Evolutionary conservation across 2,113 vertebrate genomes (phyloP), one percentile per base, ranked within the genome.

Genomic region (Plecturocebus donacophilus): DNA sequence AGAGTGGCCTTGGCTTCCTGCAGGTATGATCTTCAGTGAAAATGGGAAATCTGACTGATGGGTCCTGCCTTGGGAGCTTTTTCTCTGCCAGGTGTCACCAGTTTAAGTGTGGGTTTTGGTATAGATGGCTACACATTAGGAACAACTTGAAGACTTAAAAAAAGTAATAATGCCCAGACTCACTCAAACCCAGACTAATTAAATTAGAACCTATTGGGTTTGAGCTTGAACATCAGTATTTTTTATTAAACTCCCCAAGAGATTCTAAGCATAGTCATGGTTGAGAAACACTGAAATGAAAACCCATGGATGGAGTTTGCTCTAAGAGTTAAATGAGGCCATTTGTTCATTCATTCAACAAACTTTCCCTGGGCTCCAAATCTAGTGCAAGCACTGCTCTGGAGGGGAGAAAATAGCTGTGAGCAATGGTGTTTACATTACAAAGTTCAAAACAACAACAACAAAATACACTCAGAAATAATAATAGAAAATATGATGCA

Each of bases 21-120:
- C 73, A 97, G 97, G 97, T 97, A 94, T 0, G 81, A 94, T 19
- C 30, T 40, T 21, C 13, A 1, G 17, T 27, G 61, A 49, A 54
- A 45, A n/a, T 14, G 87, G 19, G 13, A 4, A 6, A 7, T 45
- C 38, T 86, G 54, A 52, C 58, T 2, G 10, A 30, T 1, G 2
- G 21, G 25, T 3, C 16, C 64, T 76, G 2, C 4, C 5, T 35
- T 32, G 32, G 6, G 8, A 35, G 23, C 19, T 16, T 40, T 71
- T 13, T 38, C 71, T 85, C 45, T 52, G 17, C 79, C 2, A 6
- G 27, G 20, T 3, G 6, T 56, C 45, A 54, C 32, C 6, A 8
- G 71, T 75, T 58, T n/a, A 80, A 82, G 30, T 81, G 52, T 73
- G 30, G n/a, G 30, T 42, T 76, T 87, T 38, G 56, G 0, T 13